Evolutionary conservation across 1,140 invertebrate species (phyloP), one percentile per base, ranked within the genome.

Genomic region (Oedothorax gibbosus): DNA sequence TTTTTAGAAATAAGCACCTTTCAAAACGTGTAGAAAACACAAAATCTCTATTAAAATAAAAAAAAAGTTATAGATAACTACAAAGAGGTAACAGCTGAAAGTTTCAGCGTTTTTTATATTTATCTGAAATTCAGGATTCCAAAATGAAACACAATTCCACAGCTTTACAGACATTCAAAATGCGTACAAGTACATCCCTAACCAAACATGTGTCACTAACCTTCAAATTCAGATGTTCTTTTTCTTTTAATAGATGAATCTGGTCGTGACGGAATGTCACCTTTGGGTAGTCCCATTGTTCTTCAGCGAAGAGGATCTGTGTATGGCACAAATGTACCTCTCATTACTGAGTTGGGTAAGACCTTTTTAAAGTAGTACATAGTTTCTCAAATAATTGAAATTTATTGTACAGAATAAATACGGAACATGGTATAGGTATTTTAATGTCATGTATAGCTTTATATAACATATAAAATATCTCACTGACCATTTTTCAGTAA

Each of bases 261-360:
- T 10, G 86, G 86, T 60, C 88, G 89, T 86, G 90, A 90, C 83
- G 90, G 89, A 85, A 88, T 91, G 20, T 90, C 92, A 76, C 92
- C 93, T 85, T 93, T 95, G 83, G 95, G 95, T 80, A 95, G 94
- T 90, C 96, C 96, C 9, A 96, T 97, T 78, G 95, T 97, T 87
- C 91, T 98, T 86, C 96, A 98, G 90, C 92, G 97, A 89, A 93
- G 96, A 88, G 97, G 97, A 85, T 99, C 97, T 57, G 96, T 98
- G 66, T 99, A 98, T 90, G 98, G 98, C 83, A 96, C 97, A 86
- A 99, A 98, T 92, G 97, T 99, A 88, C 98, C 98, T 88, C 98
- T 99, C 95, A 99, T 99, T 88, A 99, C 98, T 89, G 92, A 92
- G 88, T 87, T 92, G 68, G 97, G 97, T 98, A 91, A 89, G 83